A percentile compares a stretch with the other conserved stretches of the same genome.
These are phyloP conservation scores for Ptychadena robeensis DNA, from an alignment of 2,797 vertebrate species.

Conservation along the genomic window DNA sequence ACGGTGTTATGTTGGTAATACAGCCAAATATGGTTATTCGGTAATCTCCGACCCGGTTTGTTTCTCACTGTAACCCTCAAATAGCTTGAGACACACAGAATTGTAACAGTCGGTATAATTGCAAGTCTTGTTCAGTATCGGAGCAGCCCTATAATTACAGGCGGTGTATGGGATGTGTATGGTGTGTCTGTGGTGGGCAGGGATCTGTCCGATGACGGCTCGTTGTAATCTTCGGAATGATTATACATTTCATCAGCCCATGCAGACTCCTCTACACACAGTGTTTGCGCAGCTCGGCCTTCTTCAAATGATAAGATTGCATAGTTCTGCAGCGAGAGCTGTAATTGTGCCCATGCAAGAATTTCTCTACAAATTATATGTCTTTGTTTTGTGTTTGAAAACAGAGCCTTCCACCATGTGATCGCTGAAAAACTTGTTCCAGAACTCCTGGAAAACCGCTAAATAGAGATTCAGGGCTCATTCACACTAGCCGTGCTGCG, in stretches of 20 bases:
- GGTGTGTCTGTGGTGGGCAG: conserved; percentile 8
- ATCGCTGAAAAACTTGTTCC: neutral
- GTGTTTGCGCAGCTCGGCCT: neutral
- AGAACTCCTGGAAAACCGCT: neutral
- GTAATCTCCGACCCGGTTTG: neutral
- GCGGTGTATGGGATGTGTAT: neutral
- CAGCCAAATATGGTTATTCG: neutral
- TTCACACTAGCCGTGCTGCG: too few species aligned
- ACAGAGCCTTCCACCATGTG: neutral
- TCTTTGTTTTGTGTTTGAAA: neutral
- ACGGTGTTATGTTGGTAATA: too few species aligned
- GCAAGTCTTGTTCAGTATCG: neutral
- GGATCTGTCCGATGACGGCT: neutral
- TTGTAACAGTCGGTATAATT: conserved; percentile 5
- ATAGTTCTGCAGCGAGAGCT: neutral
- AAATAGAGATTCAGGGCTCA: too few species aligned
- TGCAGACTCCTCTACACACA: neutral
- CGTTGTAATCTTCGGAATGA: neutral
- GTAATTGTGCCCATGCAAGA: neutral
- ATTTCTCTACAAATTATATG: neutral
- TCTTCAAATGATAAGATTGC: neutral
- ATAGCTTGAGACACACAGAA: neutral
- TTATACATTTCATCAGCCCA: neutral
- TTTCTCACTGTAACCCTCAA: neutral
- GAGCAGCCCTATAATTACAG: conserved; percentile 23